A percentile compares a stretch with the other conserved stretches of the same genome.
These are phyloP conservation scores for Falcunculus frontatus DNA, from an alignment of 2,113 vertebrate genomes.

Conservation along the genomic window DNA sequence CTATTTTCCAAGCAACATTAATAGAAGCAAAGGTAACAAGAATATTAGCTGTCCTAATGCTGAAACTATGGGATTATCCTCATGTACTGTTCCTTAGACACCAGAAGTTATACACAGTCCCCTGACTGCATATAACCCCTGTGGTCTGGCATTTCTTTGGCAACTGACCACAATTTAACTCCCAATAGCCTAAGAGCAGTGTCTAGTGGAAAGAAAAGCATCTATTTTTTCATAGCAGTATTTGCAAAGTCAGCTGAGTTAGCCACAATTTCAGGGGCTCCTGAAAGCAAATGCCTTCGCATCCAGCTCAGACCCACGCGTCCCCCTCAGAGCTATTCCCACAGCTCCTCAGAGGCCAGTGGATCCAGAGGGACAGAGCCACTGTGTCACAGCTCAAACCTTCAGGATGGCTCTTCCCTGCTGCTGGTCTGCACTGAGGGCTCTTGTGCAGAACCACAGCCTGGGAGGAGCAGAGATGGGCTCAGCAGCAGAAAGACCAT, in stretches of 20 bases:
- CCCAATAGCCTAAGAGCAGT: not conserved
- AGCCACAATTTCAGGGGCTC: not conserved
- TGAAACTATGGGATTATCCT: not conserved
- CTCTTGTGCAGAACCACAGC: not conserved
- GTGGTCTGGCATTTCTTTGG: not conserved
- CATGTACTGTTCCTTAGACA: not conserved
- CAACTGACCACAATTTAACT: not conserved
- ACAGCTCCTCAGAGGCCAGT: too few relatives aligned
- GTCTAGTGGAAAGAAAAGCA: not conserved
- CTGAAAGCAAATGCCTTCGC: not conserved
- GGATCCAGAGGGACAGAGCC: not conserved
- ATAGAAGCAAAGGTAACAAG: not conserved
- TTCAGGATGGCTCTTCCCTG: fast-evolving
- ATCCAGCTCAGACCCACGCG: not conserved
- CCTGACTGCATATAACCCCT: not conserved
- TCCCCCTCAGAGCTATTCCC: not conserved
- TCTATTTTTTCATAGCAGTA: not conserved
- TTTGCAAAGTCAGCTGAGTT: not conserved
- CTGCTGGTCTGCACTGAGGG: not conserved
- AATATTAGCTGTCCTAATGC: not conserved
- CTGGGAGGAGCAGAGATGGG: not conserved
- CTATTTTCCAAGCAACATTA: not conserved
- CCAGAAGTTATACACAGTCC: not conserved
- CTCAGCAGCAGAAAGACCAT: not conserved
- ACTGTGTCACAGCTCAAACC: not conserved